Conservation (phyloP, 2,888 invertebrate genomes). For the Coelinius sp. region DNA sequence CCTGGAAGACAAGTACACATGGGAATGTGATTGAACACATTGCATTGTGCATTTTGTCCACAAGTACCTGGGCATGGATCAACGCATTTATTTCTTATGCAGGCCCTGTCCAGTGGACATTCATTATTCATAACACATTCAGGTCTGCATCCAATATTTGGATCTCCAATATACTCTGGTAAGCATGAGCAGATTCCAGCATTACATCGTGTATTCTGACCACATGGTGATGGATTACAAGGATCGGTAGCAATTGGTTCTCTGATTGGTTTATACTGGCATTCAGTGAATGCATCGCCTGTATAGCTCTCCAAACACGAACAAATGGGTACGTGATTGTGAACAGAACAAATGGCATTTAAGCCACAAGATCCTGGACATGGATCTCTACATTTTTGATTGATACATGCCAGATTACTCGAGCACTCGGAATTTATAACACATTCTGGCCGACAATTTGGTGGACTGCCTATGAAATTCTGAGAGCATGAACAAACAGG, state of each 20-base stretch:
- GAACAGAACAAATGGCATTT: constrained; percentile 76
- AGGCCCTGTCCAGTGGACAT: constrained; percentile 70
- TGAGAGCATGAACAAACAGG: constrained; percentile 81
- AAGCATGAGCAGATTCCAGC: constrained; percentile 70
- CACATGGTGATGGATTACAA: constrained; percentile 72
- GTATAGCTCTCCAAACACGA: constrained; percentile 83
- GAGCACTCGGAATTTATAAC: constrained; percentile 79
- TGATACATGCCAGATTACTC: constrained; percentile 76
- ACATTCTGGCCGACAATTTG: constrained; percentile 84
- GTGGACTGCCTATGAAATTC: constrained; percentile 80
- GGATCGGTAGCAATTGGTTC: constrained; percentile 43
- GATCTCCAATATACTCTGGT: constrained; percentile 71
- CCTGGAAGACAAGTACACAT: constrained; percentile 79
- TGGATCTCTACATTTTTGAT: constrained; percentile 79
- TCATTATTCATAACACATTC: constrained; percentile 72
- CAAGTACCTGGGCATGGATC: constrained; percentile 71
- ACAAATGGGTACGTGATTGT: constrained; percentile 84
- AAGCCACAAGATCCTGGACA: constrained; percentile 77
- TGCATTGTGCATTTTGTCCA: constrained; percentile 79
- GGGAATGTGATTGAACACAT: constrained; percentile 83
- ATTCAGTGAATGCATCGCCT: constrained; percentile 88
- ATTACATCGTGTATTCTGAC: constrained; percentile 72
- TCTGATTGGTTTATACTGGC: constrained; percentile 59
- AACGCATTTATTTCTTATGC: constrained; percentile 70
- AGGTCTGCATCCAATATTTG: constrained; percentile 70